These are phyloP conservation scores for Drosophila mojavensis DNA, from an alignment of 1,140 invertebrate genomes.

Conservation along the genomic window DNA sequence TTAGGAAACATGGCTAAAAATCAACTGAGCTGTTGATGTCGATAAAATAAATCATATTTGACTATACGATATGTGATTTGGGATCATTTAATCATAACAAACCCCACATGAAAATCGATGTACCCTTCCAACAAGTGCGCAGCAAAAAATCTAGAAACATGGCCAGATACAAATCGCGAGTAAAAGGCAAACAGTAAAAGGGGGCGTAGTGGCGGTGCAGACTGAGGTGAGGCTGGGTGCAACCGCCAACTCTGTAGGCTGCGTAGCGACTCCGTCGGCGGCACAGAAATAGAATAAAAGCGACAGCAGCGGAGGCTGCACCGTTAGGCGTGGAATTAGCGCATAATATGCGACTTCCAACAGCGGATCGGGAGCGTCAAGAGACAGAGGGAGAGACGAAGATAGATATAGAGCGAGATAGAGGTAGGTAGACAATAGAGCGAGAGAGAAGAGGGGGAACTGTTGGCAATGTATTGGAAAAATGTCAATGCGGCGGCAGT, in stretches of 20 bases:
- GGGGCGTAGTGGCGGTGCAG: not conserved
- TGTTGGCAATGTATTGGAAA: conserved; percentile 39
- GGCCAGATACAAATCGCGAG: conserved; percentile 22
- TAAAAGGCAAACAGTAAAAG: not conserved
- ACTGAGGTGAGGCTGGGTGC: not conserved
- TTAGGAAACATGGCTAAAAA: too few relatives aligned
- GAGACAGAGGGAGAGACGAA: not conserved
- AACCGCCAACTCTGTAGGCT: conserved; percentile 58
- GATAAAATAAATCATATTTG: too few relatives aligned
- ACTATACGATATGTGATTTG: too few relatives aligned
- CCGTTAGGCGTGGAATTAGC: conserved; percentile 78
- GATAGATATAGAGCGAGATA: not conserved
- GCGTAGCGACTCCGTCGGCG: conserved; percentile 69
- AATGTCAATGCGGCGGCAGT: conserved; percentile 58
- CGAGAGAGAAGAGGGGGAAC: not conserved
- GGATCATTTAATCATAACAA: too few relatives aligned
- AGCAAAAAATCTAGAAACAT: conserved; percentile 20
- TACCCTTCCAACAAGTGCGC: not conserved
- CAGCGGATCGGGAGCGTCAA: conserved; percentile 34
- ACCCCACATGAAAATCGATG: not conserved
- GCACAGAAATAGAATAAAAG: conserved; percentile 76
- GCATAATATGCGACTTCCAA: conserved; percentile 67
- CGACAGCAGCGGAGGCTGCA: conserved; percentile 65
- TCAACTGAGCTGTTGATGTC: too few relatives aligned
- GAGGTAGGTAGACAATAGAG: not conserved